Conservation (phyloP, 1,140 invertebrate genomes). For the Leptinotarsa texana region DNA sequence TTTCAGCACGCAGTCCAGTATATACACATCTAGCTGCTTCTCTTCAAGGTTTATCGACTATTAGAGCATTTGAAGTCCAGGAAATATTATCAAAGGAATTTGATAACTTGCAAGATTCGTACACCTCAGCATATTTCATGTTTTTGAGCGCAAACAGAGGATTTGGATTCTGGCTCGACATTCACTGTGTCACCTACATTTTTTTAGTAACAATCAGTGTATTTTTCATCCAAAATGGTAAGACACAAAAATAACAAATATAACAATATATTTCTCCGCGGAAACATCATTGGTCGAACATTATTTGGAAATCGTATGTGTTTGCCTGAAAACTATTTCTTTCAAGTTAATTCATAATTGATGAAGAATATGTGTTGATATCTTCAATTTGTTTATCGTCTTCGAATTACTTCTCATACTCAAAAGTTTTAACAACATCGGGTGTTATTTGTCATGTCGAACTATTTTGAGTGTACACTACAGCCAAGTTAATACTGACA, state of each 20-base stretch:
- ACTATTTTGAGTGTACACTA: too few relatives aligned
- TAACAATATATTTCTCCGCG: too few relatives aligned
- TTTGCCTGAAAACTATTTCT: too few relatives aligned
- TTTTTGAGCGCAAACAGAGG: slow-evolving; percentile 66
- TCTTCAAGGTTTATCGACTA: slow-evolving; percentile 78
- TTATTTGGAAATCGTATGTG: too few relatives aligned
- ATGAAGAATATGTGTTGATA: too few relatives aligned
- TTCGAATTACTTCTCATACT: too few relatives aligned
- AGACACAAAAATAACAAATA: neutral
- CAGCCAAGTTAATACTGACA: too few relatives aligned
- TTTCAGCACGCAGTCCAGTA: slow-evolving; percentile 74
- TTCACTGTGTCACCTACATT: slow-evolving; percentile 72
- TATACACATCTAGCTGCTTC: slow-evolving; percentile 82
- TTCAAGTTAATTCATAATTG: too few relatives aligned
- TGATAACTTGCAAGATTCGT: slow-evolving; percentile 61
- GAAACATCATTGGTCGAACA: too few relatives aligned
- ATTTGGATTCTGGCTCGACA: slow-evolving; percentile 63
- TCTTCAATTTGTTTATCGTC: too few relatives aligned
- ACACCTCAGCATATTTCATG: slow-evolving; percentile 68
- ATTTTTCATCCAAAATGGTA: slow-evolving; percentile 55
- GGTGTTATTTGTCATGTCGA: too few relatives aligned
- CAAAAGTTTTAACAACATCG: too few relatives aligned
- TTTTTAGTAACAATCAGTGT: slow-evolving; percentile 63
- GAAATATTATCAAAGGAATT: slow-evolving; percentile 72
- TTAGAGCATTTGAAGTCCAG: slow-evolving; percentile 73